phyloP scores from a whole-genome alignment of 2,113 vertebrate genomes.

The Myxocyprinus asiaticus region DNA sequence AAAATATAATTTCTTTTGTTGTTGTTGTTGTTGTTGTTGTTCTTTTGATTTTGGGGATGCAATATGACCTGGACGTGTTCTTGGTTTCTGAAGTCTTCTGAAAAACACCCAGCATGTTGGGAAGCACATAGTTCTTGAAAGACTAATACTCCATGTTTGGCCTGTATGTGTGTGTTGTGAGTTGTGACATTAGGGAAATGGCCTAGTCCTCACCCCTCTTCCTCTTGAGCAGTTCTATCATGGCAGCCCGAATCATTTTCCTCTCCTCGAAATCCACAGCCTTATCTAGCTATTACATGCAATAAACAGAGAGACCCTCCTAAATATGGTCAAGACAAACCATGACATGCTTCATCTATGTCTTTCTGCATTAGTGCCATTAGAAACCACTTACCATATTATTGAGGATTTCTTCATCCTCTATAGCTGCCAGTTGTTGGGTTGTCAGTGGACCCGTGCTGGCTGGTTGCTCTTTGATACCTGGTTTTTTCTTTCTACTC shows the following conservation, averaged over 20 bases:
- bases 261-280: slow-evolving; percentile 87
- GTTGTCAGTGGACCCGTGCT: slow-evolving; percentile 64
- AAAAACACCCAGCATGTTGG: background rate
- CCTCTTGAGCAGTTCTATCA: slow-evolving; percentile 90
- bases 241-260: slow-evolving; percentile 83
- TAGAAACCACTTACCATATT: slow-evolving; percentile 82
- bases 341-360: background rate
- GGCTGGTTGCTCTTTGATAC: background rate
- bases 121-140: background rate
- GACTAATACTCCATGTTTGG: slow-evolving; percentile 7
- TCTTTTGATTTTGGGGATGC: no score
- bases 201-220: slow-evolving; percentile 81
- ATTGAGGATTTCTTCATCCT: slow-evolving; percentile 90
- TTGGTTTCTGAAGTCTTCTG: background rate
- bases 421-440: slow-evolving; percentile 80
- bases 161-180: background rate
- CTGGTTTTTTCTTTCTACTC: slow-evolving; percentile 1
- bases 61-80: no score
- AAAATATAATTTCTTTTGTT: no score
- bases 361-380: no score
- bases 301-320: slow-evolving; percentile 14
- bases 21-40: no score
- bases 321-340: slow-evolving; percentile 41
- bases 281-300: slow-evolving; percentile 80
- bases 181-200: background rate